Base-by-base conservation (phyloP, 1,140 invertebrate species). In the Mercenaria mercenaria region DNA sequence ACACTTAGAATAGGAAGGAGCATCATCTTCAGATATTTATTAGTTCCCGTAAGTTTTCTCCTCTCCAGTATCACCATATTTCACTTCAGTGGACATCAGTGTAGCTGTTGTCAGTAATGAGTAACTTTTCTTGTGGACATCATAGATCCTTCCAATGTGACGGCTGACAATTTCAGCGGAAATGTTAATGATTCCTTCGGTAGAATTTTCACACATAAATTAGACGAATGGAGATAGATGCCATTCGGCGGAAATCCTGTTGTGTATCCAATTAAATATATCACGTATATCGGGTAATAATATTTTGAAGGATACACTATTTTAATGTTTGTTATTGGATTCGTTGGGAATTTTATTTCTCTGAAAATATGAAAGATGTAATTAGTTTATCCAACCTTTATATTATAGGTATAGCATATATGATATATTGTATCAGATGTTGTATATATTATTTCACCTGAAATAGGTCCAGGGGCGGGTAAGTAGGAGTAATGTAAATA, bases 291-390 rank as follows among this genome's bases (percentile, higher is more conserved):
- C 59, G 56, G 8, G 34, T 88, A 1, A 34, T 80, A 23, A 1
- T 61, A 0, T 69, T 88, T 52, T 59, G 59, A 29, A 47, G 86
- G 13, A 69, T 41, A 18, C 37, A 88, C n/a, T 41, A 64, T 81
- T 0, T 59, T 94, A 2, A 93, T 92, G 93, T 95, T 93, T 83
- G 76, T 92, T 13, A 89, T 95, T 23, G 95, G 95, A 26, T 90
- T 94, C 15, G 26, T 93, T 23, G 95, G 95, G 1, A 95, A 95
- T 79, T n/a, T 93, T 52, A 61, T 95, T 29, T 94, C 95, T 15
- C 67, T 90, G 6, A 86, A 87, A n/a, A 92, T 95, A 18, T 95
- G 95, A 4, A 76, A 92, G 18, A 94, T 95, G 92, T 72, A 94
- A 34, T 92, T 47, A 93, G 91, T 77, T 85, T 80, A 0, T 93